Evolutionary conservation across 1,140 invertebrate genomes (phyloP).

Genomic region (Drosophila nikananu): DNA sequence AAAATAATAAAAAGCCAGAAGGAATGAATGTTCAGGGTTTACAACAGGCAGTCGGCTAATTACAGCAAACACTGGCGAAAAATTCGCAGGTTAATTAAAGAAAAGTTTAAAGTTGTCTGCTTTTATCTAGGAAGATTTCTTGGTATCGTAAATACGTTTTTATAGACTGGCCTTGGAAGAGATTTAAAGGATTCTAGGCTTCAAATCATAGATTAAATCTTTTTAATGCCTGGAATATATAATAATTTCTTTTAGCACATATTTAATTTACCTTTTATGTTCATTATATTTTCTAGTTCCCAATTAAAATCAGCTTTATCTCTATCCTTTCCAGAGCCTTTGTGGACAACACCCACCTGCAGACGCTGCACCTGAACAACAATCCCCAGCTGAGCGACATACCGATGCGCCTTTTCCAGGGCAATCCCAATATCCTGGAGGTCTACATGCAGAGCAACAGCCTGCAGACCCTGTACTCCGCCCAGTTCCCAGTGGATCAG

Average conservation of each 20-base stretch:
- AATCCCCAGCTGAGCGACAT: constrained; percentile 90
- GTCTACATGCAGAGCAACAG: constrained; percentile 91
- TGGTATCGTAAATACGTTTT: neutral
- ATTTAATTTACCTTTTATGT: neutral
- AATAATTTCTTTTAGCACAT: too few species aligned
- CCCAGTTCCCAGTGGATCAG: constrained; percentile 92
- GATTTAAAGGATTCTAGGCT: neutral
- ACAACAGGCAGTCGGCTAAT: constrained; percentile 23
- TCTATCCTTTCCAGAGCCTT: constrained; percentile 88
- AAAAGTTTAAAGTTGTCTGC: neutral
- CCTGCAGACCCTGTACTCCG: constrained; percentile 90
- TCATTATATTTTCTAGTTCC: neutral
- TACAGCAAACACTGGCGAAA: constrained; percentile 13
- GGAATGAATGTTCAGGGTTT: constrained; percentile 5
- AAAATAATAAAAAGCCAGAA: constrained; percentile 13
- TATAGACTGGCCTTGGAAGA: neutral
- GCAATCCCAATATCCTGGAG: constrained; percentile 90
- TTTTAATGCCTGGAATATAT: neutral
- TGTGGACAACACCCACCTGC: constrained; percentile 93
- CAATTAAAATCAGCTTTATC: neutral
- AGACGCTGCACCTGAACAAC: constrained; percentile 91
- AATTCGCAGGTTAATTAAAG: neutral
- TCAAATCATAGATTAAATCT: neutral
- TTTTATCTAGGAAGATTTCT: neutral
- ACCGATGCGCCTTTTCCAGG: constrained; percentile 90